Base-by-base conservation (phyloP, 2,888 invertebrate genomes). In the Suillia variegata region DNA sequence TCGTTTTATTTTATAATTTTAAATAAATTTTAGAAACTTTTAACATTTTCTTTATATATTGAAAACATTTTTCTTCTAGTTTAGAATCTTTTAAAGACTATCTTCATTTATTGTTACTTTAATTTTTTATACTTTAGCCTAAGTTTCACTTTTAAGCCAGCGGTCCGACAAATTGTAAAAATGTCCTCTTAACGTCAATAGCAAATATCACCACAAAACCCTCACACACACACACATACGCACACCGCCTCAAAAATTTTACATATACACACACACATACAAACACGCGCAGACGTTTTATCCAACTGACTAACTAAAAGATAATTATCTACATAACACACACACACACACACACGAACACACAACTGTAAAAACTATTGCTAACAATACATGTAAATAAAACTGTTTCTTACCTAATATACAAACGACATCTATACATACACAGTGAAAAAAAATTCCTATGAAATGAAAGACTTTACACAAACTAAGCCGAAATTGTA, bases 381-480 rank as follows among this genome's bases (percentile, higher is more conserved):
- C 65, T 70, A 73, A 62, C 65, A 61, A n/a, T n/a, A n/a, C n/a
- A n/a, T n/a, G n/a, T n/a, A n/a, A 51, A 33, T 50, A 55, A 57
- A 57, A 48, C 42, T 53, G 58, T 61, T 62, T 61, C 58, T 64
- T 62, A 61, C 45, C 38, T 18, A 17, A 45, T 8, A 45, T 8
- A 38, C 31, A 13, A 50, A 59, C 48, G 17, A 54, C 38, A 61
- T 22, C 58, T 54, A 56, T 24, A 56, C 58, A 62, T 53, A 58
- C 51, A 50, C 50, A 26, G 17, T 24, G 17, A 15, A 51, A 62
- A 57, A 65, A 70, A 80, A 79, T 79, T 79, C 78, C 78, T 79
- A 79, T 76, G 79, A 79, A 79, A 79, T 80, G 70, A 79, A 79
- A 79, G 78, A 79, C 78, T 79, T 79, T 77, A 71, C 71, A 57